Base-by-base conservation (phyloP, 1,140 invertebrate genomes). In the Drosophila kikkawai region DNA sequence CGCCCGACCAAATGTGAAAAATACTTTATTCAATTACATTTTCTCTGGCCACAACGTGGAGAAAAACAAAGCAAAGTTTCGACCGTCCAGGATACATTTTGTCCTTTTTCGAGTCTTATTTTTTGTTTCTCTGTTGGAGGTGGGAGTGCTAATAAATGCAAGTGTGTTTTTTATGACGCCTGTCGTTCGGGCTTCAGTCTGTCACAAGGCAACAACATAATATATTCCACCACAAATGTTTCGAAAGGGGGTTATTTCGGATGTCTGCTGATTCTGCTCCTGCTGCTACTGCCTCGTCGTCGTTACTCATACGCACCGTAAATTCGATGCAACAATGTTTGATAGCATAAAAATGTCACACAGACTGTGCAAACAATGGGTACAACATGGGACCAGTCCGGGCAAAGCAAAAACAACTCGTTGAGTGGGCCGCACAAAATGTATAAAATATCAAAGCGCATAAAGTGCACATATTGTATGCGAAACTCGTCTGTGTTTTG, bases 301-400 rank as follows among this genome's bases (percentile, higher is more conserved):
- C 84, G 84, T 87, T 87, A 88, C 84, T 87, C 84, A 87, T 88
- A 87, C 84, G 77, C 84, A 87, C 84, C 84, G 84, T 88, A 88
- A 87, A 87, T 88, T 87, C 83, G 84, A 84, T 87, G 84, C 85
- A 87, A 87, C 84, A 87, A 88, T 84, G 84, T 90, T 88, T 83
- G 77, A 79, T 68, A 69, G 83, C 80, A 87, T 87, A 87, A 87
- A 87, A 87, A 87, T 83, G 83, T 88, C 83, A 88, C 84, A 83
- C 69, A 73, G 61, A 74, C 80, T 78, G 80, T 83, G 80, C 84
- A 87, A 84, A 88, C 83, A 87, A 87, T 88, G 84, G 83, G 56
- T 47, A 60, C 47, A 59, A 55, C 61, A 79, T 42, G 64, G 22
- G 56, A 55, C 60, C 45, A 45, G 39, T 48, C 29, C 67, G 51